Evolutionary conservation across 2,113 vertebrate species (phyloP).

Genomic region (western clawed frog (Xenopus tropicalis)): DNA sequence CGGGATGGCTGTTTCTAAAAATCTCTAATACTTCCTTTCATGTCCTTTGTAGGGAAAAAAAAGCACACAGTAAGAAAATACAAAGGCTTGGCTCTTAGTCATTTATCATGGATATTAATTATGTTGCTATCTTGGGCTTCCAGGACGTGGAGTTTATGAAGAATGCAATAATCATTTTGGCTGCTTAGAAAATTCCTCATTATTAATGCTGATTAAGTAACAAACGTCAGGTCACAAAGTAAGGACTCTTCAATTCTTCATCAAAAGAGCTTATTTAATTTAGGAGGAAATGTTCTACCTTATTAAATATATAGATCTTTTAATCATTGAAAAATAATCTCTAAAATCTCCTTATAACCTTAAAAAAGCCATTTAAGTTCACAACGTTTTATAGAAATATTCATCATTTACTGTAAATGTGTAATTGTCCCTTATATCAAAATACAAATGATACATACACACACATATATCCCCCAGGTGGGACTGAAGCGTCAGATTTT

Average conservation of each 20-base stretch:
- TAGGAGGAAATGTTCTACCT: conserved; percentile 35
- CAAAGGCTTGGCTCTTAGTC: conserved; percentile 49
- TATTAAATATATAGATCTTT: conserved; percentile 15
- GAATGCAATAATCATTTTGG: conserved; percentile 48
- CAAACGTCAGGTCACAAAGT: conserved; percentile 50
- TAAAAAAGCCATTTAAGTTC: neutral
- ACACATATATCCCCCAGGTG: too few relatives aligned
- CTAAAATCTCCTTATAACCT: conserved; percentile 1
- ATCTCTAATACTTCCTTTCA: conserved; percentile 28
- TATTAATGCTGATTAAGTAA: conserved; percentile 53
- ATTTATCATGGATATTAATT: conserved; percentile 56
- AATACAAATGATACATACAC: neutral
- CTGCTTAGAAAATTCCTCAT: conserved; percentile 51
- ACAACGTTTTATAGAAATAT: neutral
- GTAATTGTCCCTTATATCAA: too few relatives aligned
- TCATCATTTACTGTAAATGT: neutral
- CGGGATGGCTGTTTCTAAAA: conserved; percentile 42
- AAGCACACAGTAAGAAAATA: conserved; percentile 42
- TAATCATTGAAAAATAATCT: conserved; percentile 17
- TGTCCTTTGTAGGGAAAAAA: neutral
- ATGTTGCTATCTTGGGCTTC: conserved; percentile 53
- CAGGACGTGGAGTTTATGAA: conserved; percentile 52
- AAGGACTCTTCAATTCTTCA: conserved; percentile 42
- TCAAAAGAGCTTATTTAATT: conserved; percentile 46
- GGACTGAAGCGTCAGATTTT: too few relatives aligned